Evolutionary conservation across 2,797 vertebrate genomes (phyloP).

Genomic region (Brotogeris chrysoptera): DNA sequence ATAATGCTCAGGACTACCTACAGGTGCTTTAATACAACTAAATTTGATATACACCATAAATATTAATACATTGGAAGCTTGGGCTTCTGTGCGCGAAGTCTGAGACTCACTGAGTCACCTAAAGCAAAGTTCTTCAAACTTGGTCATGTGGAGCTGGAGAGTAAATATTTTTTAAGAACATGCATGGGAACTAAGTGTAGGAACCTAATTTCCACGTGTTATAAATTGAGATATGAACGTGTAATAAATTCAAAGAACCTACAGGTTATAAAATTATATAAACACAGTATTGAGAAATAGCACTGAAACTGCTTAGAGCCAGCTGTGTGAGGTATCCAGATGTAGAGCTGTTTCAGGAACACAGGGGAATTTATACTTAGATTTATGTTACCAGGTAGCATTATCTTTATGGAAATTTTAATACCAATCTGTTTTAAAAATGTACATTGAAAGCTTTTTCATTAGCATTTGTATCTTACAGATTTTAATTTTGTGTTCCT

Average conservation of each 20-base stretch:
- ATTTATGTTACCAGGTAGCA: neutral
- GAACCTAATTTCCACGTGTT: neutral
- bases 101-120: neutral
- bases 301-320: neutral
- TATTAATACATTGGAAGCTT: neutral
- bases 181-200: neutral
- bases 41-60: neutral
- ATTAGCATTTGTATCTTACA: accelerated
- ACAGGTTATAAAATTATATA: neutral
- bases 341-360: neutral
- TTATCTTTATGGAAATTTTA: neutral
- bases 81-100: neutral
- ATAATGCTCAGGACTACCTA: neutral
- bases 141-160: neutral
- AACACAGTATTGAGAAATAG: neutral
- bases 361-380: neutral
- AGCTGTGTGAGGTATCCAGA: neutral
- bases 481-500: neutral
- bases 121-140: neutral
- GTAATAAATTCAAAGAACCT: neutral
- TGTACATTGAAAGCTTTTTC: neutral
- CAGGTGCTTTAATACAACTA: neutral
- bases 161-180: neutral
- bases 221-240: neutral
- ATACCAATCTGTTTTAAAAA: neutral